A percentile compares a stretch with the other conserved stretches of the same genome.
Conservation (phyloP, 2,797 vertebrate genomes). For the Epinephelus malabaricus region DNA sequence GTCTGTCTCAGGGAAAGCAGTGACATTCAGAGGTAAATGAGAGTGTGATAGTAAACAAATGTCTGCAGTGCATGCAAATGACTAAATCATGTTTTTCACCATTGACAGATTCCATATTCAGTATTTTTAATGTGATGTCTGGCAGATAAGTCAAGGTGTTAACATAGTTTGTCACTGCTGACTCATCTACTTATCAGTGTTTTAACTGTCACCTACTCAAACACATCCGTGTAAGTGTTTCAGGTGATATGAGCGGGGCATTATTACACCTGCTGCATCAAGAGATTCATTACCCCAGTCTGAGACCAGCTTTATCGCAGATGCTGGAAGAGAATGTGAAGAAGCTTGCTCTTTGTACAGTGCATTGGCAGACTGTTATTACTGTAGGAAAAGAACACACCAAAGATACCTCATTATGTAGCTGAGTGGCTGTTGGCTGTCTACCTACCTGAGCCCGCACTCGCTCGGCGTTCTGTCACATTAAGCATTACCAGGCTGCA, state of each 20-base stretch:
- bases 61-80: conserved; percentile 1
- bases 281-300: conserved; percentile 32
- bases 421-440: conserved; percentile 46
- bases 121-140: not conserved
- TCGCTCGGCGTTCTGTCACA: conserved; percentile 41
- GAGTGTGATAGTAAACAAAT: not conserved
- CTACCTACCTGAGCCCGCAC: conserved; percentile 25
- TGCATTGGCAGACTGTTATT: conserved; percentile 34
- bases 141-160: not conserved
- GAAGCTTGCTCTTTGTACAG: conserved; percentile 33
- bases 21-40: conserved; percentile 16
- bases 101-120: not conserved
- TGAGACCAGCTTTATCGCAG: conserved; percentile 6
- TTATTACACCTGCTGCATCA: conserved; percentile 20
- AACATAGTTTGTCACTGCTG: not conserved
- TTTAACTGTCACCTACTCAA: conserved; percentile 14
- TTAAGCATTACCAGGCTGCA: conserved; percentile 33
- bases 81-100: not conserved
- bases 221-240: not conserved
- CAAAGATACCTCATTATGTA: conserved; percentile 62
- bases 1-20: not conserved
- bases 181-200: not conserved
- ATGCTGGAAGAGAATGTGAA: not conserved
- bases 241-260: conserved; percentile 19
- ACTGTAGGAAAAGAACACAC: conserved; percentile 33